Evolutionary conservation across 2,888 invertebrate species (phyloP), one percentile per base, ranked within the genome.

Genomic region (Macrosoma leucophasiata): DNA sequence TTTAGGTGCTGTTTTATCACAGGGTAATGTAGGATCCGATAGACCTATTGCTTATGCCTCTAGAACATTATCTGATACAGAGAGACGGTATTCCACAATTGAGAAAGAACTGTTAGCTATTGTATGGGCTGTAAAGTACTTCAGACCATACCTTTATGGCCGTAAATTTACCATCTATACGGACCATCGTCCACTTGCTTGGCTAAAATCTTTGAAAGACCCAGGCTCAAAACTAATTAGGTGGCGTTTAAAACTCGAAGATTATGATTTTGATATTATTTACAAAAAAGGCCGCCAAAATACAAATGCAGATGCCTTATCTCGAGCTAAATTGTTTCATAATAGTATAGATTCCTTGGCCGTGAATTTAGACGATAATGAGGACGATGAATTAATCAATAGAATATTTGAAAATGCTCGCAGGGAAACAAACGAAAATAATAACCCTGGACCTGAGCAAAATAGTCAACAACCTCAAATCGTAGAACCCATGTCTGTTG

Each of bases 111-210:
- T 68, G 3, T 34, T 62, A 18, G 55, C 55, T 0, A 60, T 68
- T 7, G 51, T 67, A 1, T 67, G 58, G 61, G 58, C 61, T 0
- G 39, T 54, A 3, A 63, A 67, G 39, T 55, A 55, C 18, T 60
- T 70, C 7, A 36, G 64, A 26, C 64, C 63, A 3, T 67, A 65
- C 13, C 13, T 72, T 4, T 68, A 63, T 13, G 65, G 64, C 2
- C 46, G 43, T 13, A 48, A 54, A 32, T 72, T 76, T 18, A 53
- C 36, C 0, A 65, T 75, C 0, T 52, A 61, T 2, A 73, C 67
- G 0, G 73, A 76, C 30, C 72, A 74, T 35, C 47, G 57, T 29
- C 64, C 65, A 1, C 31, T 72, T 2, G 48, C 44, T 3, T 72
- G 64, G 60, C 29, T 72, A 0, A 57, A 65, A 48, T 54, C 43